phyloP scores from a whole-genome alignment of 1,140 invertebrate genomes.

The Muscidifurax raptorellus region DNA sequence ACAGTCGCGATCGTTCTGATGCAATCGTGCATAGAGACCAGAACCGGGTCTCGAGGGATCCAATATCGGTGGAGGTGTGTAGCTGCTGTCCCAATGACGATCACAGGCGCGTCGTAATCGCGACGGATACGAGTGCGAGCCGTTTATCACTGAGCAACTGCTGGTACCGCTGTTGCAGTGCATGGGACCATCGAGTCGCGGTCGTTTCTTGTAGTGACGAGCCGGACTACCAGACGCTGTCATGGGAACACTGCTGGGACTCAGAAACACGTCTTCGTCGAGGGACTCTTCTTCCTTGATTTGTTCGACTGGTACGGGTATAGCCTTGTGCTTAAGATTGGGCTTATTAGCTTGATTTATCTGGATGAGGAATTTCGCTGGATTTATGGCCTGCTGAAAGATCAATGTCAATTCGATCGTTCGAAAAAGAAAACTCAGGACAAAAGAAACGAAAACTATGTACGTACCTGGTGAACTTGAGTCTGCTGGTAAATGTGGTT shows the following conservation, averaged over 20 bases:
- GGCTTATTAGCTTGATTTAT: constrained; percentile 61
- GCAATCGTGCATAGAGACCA: constrained; percentile 84
- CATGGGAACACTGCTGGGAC: constrained; percentile 79
- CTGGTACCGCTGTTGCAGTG: constrained; percentile 51
- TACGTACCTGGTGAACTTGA: constrained; percentile 54
- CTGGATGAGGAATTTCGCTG: constrained; percentile 70
- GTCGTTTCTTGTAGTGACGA: constrained; percentile 79
- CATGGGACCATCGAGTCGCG: constrained; percentile 78
- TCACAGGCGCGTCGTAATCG: constrained; percentile 77
- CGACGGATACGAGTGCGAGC: constrained; percentile 76
- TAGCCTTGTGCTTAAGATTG: constrained; percentile 65
- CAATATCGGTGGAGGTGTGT: constrained; percentile 94
- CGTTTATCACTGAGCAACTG: neutral
- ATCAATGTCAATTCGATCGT: neutral
- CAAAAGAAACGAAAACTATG: neutral
- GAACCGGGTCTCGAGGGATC: constrained; percentile 91
- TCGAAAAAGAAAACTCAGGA: neutral
- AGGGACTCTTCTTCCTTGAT: constrained; percentile 76
- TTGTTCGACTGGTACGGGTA: constrained; percentile 72
- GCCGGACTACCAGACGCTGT: constrained; percentile 78
- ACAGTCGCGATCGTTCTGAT: constrained; percentile 70
- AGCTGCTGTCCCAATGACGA: constrained; percentile 80
- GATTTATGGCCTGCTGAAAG: constrained; percentile 66
- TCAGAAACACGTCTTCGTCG: constrained; percentile 85
- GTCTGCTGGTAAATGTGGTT: constrained; percentile 59